Conservation (phyloP, 2,888 invertebrate species). For the Bimastos eiseni region DNA sequence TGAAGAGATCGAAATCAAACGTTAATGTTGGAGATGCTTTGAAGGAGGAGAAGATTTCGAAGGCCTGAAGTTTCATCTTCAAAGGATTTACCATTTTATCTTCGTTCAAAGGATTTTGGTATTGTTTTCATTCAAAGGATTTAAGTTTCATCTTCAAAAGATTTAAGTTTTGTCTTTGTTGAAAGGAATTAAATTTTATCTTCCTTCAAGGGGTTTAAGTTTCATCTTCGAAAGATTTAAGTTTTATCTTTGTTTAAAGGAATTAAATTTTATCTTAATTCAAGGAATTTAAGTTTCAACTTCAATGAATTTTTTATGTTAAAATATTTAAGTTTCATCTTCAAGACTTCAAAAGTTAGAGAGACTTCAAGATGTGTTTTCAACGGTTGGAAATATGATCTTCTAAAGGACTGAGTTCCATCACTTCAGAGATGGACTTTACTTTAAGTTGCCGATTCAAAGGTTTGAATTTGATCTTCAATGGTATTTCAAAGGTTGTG, state of each 20-base stretch:
- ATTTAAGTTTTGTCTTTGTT: background rate
- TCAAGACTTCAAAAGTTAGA: no score
- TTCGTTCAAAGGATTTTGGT: no score
- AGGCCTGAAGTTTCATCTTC: background rate
- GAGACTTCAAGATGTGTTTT: background rate
- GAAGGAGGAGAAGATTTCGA: constrained; percentile 31
- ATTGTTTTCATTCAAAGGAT: background rate
- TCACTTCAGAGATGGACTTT: no score
- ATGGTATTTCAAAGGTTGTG: no score
- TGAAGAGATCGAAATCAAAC: constrained; percentile 33
- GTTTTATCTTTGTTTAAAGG: background rate
- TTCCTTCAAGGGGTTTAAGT: background rate
- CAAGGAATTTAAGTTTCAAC: background rate
- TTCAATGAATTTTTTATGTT: background rate
- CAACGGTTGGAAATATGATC: no score
- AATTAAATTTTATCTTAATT: no score
- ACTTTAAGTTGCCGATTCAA: background rate
- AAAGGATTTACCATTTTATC: background rate
- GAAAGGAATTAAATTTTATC: no score
- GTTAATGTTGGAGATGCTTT: constrained; percentile 31
- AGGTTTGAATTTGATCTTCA: background rate
- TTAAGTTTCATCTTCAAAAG: background rate
- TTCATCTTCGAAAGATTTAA: background rate
- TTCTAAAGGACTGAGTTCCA: no score
- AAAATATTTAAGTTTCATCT: no score